These are phyloP conservation scores for Cossypha niveicapilla DNA, from an alignment of 2,797 vertebrate species.

Conservation along the genomic window DNA sequence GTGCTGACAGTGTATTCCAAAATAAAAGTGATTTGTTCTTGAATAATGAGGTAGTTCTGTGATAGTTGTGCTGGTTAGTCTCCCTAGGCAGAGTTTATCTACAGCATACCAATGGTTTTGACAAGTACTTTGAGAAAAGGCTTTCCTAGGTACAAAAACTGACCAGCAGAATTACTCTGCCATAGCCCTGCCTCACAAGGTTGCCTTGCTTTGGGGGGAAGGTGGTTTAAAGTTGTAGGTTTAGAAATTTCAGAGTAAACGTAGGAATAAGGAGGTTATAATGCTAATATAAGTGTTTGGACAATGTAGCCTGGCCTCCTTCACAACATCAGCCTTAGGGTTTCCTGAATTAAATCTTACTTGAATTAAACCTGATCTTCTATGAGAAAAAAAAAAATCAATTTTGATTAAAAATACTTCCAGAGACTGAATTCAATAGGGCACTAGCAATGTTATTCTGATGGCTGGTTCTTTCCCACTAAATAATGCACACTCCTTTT, in stretches of 20 bases:
- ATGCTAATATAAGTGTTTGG: not conserved
- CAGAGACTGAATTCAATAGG: not conserved
- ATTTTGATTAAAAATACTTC: not conserved
- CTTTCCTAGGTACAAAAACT: not conserved
- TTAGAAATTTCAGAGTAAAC: not conserved
- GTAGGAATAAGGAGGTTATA: not conserved
- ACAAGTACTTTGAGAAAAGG: not conserved
- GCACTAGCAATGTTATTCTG: not conserved
- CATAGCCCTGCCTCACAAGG: fast-evolving
- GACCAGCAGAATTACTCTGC: not conserved
- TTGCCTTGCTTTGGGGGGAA: not conserved
- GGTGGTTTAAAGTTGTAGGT: not conserved
- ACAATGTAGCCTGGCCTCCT: not conserved
- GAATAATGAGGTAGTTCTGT: not conserved
- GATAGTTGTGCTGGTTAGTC: not conserved
- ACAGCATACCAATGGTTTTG: not conserved
- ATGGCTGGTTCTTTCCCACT: not conserved
- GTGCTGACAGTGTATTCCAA: conserved; percentile 16
- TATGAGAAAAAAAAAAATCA: not conserved
- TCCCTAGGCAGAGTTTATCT: not conserved
- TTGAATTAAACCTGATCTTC: not conserved
- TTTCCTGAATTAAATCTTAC: not conserved
- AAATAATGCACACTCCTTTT: not conserved
- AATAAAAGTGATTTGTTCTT: conserved; percentile 34
- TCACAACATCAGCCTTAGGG: not conserved